Percentiles rank a stretch among this genome's conserved stretches.
phyloP scores from a whole-genome alignment of 2,797 vertebrate genomes.

The Threskiornis aethiopicus region DNA sequence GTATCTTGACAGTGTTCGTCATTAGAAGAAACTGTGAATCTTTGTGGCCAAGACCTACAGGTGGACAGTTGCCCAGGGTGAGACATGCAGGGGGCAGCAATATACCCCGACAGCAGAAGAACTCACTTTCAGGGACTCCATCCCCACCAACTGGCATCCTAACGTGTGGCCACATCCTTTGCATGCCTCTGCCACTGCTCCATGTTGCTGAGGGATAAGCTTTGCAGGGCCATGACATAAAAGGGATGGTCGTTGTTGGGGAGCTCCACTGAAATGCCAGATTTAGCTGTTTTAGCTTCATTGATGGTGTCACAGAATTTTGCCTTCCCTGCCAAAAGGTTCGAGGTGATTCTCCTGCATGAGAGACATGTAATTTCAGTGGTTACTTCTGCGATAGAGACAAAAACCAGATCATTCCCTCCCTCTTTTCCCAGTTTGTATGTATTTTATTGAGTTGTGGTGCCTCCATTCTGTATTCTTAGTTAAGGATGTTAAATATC shows the following conservation, averaged over 20 bases:
- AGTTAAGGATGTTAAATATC: background rate
- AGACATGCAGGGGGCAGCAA: background rate
- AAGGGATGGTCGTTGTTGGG: accelerated
- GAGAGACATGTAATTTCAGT: background rate
- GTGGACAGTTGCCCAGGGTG: background rate
- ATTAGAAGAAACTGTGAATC: background rate
- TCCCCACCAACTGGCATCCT: background rate
- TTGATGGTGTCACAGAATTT: background rate
- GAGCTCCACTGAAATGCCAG: background rate
- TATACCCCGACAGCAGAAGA: background rate
- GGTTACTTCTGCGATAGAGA: background rate
- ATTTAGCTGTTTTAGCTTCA: background rate
- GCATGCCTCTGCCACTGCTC: background rate
- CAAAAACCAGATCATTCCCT: accelerated
- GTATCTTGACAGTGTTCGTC: background rate
- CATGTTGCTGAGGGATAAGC: background rate
- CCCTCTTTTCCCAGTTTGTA: background rate
- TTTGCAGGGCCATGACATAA: background rate
- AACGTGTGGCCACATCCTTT: background rate
- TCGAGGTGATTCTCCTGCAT: background rate
- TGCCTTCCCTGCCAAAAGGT: background rate
- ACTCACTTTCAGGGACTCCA: background rate
- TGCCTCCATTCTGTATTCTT: background rate
- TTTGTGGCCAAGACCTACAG: background rate
- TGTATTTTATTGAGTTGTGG: background rate